A percentile compares a stretch with the other conserved stretches of the same genome.
These are phyloP conservation scores for Drosophila anomelani DNA, from an alignment of 2,888 invertebrate species.

Conservation along the genomic window DNA sequence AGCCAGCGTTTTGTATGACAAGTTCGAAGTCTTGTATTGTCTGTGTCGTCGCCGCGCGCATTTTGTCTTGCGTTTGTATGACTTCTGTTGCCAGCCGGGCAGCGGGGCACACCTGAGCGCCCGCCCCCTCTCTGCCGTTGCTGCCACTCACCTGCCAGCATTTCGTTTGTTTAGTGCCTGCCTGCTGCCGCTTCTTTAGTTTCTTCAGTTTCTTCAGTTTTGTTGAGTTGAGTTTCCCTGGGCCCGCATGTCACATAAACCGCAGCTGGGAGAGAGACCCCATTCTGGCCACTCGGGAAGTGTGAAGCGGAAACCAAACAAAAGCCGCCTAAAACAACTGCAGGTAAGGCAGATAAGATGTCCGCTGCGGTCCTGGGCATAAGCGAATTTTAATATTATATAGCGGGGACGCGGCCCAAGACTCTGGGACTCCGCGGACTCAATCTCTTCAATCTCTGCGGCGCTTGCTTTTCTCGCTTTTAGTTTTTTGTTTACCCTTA, in stretches of 20 bases:
- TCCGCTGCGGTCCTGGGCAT: constrained; percentile 42
- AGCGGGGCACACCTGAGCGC: constrained; percentile 42
- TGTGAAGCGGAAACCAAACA: constrained; percentile 81
- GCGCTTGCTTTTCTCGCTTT: constrained; percentile 73
- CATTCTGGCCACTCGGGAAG: constrained; percentile 59
- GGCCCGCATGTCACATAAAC: constrained; percentile 78
- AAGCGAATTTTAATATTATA: constrained; percentile 76
- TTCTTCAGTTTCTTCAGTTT: constrained; percentile 32
- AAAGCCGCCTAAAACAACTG: constrained; percentile 75
- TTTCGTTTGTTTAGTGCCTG: constrained; percentile 49
- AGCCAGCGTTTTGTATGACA: constrained; percentile 74
- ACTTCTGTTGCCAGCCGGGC: constrained; percentile 65
- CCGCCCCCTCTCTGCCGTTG: constrained; percentile 12
- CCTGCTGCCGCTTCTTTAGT: constrained; percentile 37
- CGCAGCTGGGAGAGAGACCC: constrained; percentile 57
- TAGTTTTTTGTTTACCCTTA: constrained; percentile 58
- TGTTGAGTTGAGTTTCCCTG: constrained; percentile 36
- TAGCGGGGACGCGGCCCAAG: not conserved
- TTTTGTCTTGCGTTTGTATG: constrained; percentile 68
- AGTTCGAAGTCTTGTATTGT: constrained; percentile 63
- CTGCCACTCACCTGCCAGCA: constrained; percentile 77
- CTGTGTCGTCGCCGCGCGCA: constrained; percentile 40
- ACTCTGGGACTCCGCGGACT: not conserved
- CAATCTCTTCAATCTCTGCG: constrained; percentile 57
- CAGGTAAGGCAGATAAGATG: constrained; percentile 57